A percentile compares a stretch with the other conserved stretches of the same genome.
Evolutionary conservation across 2,797 vertebrate genomes (phyloP).

Genomic region (Smutsia gigantea): DNA sequence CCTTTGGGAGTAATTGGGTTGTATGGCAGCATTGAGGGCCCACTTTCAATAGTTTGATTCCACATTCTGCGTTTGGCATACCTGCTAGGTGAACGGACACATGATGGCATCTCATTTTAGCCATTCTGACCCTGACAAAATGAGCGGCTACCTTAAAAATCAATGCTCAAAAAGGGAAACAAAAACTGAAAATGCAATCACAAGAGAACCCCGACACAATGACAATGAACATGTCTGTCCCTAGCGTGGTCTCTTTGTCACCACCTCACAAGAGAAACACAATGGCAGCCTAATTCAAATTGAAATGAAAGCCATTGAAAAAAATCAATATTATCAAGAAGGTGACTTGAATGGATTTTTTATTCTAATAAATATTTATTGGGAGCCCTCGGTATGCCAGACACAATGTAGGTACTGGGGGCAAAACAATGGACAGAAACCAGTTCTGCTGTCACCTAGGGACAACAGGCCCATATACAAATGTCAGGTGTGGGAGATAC

Average conservation of each 20-base stretch:
- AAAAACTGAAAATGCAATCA: neutral
- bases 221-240: neutral
- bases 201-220: neutral
- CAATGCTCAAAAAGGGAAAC: neutral
- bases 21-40: accelerated
- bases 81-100: neutral
- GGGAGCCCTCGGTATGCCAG: neutral
- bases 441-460: neutral
- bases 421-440: neutral
- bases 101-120: neutral
- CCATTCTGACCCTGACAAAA: neutral
- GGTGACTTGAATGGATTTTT: neutral
- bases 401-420: neutral
- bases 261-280: neutral
- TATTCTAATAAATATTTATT: neutral
- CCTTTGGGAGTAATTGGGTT: neutral
- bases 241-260: neutral
- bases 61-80: neutral
- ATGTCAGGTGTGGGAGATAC: neutral
- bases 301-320: neutral
- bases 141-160: neutral
- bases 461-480: neutral
- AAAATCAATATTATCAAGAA: neutral
- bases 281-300: neutral
- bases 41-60: neutral